These are phyloP conservation scores for Thinocorus orbignyianus DNA, from an alignment of 2,113 vertebrate species.

Conservation along the genomic window DNA sequence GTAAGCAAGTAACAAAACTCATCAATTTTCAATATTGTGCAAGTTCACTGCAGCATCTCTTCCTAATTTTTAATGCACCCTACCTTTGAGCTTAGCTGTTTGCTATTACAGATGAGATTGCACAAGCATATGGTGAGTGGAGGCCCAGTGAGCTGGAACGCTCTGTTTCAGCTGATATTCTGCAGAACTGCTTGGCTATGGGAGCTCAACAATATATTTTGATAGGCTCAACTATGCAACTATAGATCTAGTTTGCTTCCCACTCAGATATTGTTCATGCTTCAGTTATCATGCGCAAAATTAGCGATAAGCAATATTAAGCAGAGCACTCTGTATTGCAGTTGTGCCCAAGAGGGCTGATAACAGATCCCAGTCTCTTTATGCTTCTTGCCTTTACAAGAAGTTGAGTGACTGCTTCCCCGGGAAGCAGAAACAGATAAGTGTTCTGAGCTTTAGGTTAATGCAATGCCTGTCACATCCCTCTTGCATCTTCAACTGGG, in stretches of 20 bases:
- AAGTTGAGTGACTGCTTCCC: conserved; percentile 3
- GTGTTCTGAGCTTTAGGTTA: conserved; percentile 18
- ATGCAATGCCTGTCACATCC: conserved; percentile 31
- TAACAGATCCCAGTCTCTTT: background rate
- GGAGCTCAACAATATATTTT: conserved; percentile 44
- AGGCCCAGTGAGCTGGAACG: conserved; percentile 57
- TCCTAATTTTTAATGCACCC: conserved; percentile 31
- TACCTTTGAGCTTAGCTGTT: background rate
- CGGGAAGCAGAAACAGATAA: conserved; percentile 7
- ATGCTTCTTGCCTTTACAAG: background rate
- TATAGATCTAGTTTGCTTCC: conserved; percentile 46
- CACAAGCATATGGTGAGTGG: background rate
- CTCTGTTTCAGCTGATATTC: conserved; percentile 20
- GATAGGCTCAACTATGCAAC: conserved; percentile 45
- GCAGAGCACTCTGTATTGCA: conserved; percentile 2
- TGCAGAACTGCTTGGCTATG: conserved; percentile 22
- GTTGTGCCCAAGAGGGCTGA: conserved; percentile 27
- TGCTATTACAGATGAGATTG: conserved; percentile 23
- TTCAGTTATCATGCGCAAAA: conserved; percentile 55
- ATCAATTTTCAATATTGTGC: background rate
- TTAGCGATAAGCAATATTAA: conserved; percentile 54
- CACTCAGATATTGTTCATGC: conserved; percentile 37
- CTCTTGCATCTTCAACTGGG: background rate
- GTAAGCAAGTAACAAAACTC: background rate
- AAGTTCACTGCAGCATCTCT: background rate